These are phyloP conservation scores for Bovichtus variegatus DNA, from an alignment of 2,797 vertebrate species.

Conservation along the genomic window DNA sequence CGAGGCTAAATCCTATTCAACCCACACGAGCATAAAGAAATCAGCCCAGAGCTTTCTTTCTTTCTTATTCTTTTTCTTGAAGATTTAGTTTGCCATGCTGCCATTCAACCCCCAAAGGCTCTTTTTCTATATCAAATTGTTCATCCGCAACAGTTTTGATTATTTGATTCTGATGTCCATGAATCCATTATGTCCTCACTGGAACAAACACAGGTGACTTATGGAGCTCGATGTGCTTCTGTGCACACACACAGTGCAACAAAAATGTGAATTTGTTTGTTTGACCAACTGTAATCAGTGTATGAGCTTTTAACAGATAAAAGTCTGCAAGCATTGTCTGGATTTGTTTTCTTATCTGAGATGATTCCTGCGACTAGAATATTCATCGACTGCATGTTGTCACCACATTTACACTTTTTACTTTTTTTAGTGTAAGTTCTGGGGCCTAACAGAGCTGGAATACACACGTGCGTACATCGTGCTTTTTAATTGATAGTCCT, in stretches of 20 bases:
- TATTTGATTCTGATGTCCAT: conserved; percentile 42
- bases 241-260: conserved; percentile 20
- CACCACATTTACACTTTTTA: neutral
- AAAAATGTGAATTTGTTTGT: conserved; percentile 46
- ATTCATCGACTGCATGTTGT: neutral
- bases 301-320: conserved; percentile 54
- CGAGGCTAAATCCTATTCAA: conserved; percentile 1
- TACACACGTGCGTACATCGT: neutral
- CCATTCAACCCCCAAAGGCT: conserved; percentile 19
- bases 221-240: conserved; percentile 27
- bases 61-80: neutral
- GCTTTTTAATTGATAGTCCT: conserved; percentile 23
- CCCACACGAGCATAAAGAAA: neutral
- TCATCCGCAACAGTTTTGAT: conserved; percentile 12
- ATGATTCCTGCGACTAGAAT: neutral
- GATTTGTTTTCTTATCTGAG: conserved; percentile 32
- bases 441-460: neutral
- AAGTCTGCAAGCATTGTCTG: conserved; percentile 45
- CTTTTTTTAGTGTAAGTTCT: neutral
- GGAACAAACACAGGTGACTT: conserved; percentile 8
- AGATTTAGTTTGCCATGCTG: neutral
- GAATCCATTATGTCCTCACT: conserved; percentile 17
- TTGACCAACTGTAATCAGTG: conserved; percentile 54
- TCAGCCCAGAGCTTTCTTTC: neutral
- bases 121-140: conserved; percentile 27